Conservation (phyloP, 2,797 vertebrate genomes). For the Ctenopoma kingsleyae region DNA sequence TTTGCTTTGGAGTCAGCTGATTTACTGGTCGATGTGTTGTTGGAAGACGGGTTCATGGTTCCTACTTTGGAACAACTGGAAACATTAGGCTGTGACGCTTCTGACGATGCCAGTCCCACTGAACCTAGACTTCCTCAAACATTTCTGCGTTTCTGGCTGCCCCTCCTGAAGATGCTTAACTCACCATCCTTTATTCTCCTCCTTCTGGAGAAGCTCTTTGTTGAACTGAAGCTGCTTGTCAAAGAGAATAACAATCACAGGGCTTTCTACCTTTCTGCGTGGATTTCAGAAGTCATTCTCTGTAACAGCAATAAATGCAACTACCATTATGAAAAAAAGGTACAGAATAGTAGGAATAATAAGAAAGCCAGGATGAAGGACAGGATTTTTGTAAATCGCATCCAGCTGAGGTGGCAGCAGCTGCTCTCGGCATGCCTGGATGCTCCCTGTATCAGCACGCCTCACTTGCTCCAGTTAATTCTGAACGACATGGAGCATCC, state of each 20-base stretch:
- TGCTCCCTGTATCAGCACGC: conserved; percentile 89
- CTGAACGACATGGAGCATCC: conserved; percentile 91
- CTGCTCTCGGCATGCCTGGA: conserved; percentile 90
- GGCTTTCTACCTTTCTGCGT: conserved; percentile 88
- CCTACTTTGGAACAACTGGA: conserved; percentile 90
- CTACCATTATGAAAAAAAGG: conserved; percentile 76
- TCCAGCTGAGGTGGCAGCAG: conserved; percentile 89
- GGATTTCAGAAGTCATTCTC: conserved; percentile 90
- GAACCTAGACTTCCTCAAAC: conserved; percentile 81
- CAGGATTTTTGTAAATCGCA: conserved; percentile 85
- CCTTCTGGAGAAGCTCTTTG: conserved; percentile 91
- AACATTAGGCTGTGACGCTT: conserved; percentile 85
- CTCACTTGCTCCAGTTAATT: conserved; percentile 90
- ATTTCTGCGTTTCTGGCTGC: conserved; percentile 92
- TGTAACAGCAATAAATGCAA: conserved; percentile 85
- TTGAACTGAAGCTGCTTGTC: conserved; percentile 84
- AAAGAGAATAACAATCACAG: conserved; percentile 77
- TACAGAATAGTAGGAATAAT: conserved; percentile 41
- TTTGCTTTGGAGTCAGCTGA: conserved; percentile 85
- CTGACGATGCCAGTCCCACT: conserved; percentile 40
- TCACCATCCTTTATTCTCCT: conserved; percentile 85
- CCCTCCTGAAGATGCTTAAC: conserved; percentile 89
- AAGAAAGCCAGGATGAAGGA: conserved; percentile 77
- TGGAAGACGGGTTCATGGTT: conserved; percentile 87
- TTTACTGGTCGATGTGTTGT: conserved; percentile 74